Evolutionary conservation across 2,888 invertebrate genomes (phyloP), one percentile per base, ranked within the genome.

Genomic region (Brachyopa scutellaris): DNA sequence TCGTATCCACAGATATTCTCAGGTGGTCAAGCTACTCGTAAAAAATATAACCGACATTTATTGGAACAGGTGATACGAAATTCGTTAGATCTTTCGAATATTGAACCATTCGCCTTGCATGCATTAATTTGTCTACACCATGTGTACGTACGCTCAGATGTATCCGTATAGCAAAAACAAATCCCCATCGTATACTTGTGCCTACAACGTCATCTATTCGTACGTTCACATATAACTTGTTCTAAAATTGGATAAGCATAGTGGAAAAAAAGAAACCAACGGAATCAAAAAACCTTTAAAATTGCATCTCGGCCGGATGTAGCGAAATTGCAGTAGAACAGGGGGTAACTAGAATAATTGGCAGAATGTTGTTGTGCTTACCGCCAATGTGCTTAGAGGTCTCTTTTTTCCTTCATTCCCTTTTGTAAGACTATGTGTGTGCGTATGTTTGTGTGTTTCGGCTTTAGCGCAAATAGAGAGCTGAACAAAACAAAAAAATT

Each of bases 261-360:
- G 31, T 13, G 8, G 15, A 31, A 13, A 3, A 51, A 11, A 23
- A 13, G 13, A 62, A 47, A 45, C 21, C 11, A 69, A 69, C 47
- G 57, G 57, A 57, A 69, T 69, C 57, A 61, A 72, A 76, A n/a
- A 80, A 80, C 70, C 79, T 69, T 72, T 83, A 62, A 83, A 84
- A 84, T 79, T 83, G 76, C 83, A 83, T 84, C 83, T 84, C 67
- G 72, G 76, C 84, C 84, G 84, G 84, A 84, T 84, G 83, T 84
- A 79, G 79, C 64, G 70, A 83, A 84, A 84, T 84, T 83, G 83
- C 83, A 49, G 53, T 66, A 67, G 70, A 83, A 76, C 74, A 74
- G 66, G 70, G 69, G 78, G 77, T 51, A 82, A 53, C 70, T 76
- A 79, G 76, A 82, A 82, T 82, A 82, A 82, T 82, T 82, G 76